These are phyloP conservation scores for human (Homo sapiens) DNA, from an alignment of 2,113 vertebrate species.

Conservation along the genomic window DNA sequence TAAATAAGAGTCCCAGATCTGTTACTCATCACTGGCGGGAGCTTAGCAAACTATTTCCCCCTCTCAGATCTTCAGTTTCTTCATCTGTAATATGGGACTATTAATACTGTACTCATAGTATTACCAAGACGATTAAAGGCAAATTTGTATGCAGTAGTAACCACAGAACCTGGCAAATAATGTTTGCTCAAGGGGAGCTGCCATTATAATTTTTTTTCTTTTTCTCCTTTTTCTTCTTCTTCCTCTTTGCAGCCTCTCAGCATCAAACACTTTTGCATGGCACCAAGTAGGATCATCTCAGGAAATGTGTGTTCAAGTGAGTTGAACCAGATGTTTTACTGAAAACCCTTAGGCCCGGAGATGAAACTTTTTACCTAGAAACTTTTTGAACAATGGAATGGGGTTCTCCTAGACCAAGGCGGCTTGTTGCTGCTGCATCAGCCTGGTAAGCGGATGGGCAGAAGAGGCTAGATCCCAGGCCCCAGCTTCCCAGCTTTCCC, in stretches of 20 bases:
- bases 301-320: not conserved
- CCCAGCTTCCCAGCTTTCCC: conserved; percentile 43
- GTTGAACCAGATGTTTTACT: conserved; percentile 9
- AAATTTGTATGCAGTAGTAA: not conserved
- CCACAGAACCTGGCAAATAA: not conserved
- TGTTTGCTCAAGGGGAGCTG: not conserved
- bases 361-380: not conserved
- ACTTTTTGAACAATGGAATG: not conserved
- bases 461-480: conserved; percentile 20
- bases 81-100: not conserved
- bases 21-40: not conserved
- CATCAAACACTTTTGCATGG: not conserved
- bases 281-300: not conserved
- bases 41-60: not conserved
- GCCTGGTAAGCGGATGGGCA: not conserved
- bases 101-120: not conserved
- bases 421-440: not conserved
- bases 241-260: not conserved
- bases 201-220: not conserved
- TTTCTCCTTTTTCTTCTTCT: not conserved
- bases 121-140: not conserved
- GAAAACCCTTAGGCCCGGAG: not conserved
- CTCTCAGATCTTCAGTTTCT: not conserved
- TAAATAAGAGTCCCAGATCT: not conserved
- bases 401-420: not conserved